A percentile compares a stretch with the other conserved stretches of the same genome.
Evolutionary conservation across 2,888 invertebrate genomes (phyloP).

Genomic region (Schizotus pectinicornis): DNA sequence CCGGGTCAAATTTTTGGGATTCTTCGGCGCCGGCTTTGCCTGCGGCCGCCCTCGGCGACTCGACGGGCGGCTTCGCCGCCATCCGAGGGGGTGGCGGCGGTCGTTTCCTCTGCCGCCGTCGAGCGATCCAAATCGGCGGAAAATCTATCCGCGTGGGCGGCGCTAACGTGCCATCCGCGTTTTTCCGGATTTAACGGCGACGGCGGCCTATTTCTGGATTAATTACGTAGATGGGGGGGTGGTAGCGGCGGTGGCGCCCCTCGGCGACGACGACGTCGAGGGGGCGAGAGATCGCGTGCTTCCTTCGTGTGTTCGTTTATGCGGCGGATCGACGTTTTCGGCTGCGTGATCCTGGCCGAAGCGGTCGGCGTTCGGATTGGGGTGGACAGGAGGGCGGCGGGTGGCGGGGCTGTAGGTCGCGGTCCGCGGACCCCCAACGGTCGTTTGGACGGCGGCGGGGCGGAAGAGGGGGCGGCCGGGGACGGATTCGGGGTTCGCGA

Average conservation of each 20-base stretch:
- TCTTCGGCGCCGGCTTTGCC: too few relatives aligned
- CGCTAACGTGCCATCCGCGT: neutral
- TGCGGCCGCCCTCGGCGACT: too few relatives aligned
- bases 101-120: neutral
- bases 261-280: constrained; percentile 29
- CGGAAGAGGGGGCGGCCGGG: constrained; percentile 25
- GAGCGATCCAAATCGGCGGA: constrained; percentile 1
- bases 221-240: neutral
- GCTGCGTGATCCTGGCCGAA: constrained; percentile 38
- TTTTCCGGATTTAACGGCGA: constrained; percentile 6
- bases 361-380: constrained; percentile 40
- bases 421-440: constrained; percentile 45
- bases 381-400: constrained; percentile 40
- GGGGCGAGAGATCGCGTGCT: constrained; percentile 22
- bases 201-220: constrained; percentile 5
- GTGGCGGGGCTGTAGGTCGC: constrained; percentile 47
- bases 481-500: constrained; percentile 43
- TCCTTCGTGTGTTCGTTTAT: constrained; percentile 2
- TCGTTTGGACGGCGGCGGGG: constrained; percentile 23
- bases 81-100: neutral
- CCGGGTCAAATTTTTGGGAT: too few relatives aligned
- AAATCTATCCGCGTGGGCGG: neutral
- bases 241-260: constrained; percentile 14
- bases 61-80: too few relatives aligned
- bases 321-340: constrained; percentile 24